Percentiles rank a stretch among this genome's conserved stretches.
Conservation (phyloP, 1,140 invertebrate genomes). For the Ostrea denselamellosa region DNA sequence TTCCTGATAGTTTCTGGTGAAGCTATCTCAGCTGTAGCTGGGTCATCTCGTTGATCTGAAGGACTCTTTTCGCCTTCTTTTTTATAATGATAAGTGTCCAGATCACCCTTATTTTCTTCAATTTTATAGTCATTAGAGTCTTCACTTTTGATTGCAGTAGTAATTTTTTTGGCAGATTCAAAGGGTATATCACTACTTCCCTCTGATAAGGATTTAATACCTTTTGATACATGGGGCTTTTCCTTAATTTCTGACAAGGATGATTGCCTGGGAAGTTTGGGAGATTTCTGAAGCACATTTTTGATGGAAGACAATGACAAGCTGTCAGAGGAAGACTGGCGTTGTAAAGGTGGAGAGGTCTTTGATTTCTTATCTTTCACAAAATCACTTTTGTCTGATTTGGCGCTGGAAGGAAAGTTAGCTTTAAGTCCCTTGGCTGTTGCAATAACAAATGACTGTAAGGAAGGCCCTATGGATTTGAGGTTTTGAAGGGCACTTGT, state of each 20-base stretch:
- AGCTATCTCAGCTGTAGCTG: background rate
- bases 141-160: background rate
- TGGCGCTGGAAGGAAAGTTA: conserved; percentile 37
- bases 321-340: conserved; percentile 31
- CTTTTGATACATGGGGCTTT: background rate
- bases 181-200: background rate
- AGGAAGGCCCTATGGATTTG: conserved; percentile 44
- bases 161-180: conserved; percentile 34
- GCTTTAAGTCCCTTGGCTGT: conserved; percentile 44
- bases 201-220: conserved; percentile 7
- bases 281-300: conserved; percentile 38
- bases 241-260: conserved; percentile 40
- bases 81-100: background rate
- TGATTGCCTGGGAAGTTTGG: conserved; percentile 18
- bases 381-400: conserved; percentile 11
- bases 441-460: conserved; percentile 47
- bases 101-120: background rate
- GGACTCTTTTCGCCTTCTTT: background rate
- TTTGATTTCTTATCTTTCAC: conserved; percentile 37
- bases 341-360: conserved; percentile 28
- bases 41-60: background rate
- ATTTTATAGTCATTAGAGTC: background rate
- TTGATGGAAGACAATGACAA: conserved; percentile 15
- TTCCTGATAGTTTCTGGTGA: background rate
- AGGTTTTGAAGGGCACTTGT: conserved; percentile 41